Conservation (phyloP, 2,888 invertebrate genomes). For the Caenorhabditis auriculariae region DNA sequence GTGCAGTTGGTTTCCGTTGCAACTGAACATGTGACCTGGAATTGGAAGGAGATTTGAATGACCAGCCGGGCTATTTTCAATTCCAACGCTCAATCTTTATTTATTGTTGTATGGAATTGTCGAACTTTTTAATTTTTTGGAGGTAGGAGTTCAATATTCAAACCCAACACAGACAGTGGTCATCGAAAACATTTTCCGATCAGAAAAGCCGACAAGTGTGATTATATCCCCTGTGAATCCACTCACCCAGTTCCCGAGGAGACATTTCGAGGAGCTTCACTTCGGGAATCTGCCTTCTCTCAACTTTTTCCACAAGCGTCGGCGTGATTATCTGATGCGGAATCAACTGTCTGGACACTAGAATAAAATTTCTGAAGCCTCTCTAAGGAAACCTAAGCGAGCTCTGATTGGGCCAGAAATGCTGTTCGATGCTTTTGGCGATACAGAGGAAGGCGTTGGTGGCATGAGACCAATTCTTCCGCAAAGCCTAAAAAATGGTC, state of each 20-base stretch:
- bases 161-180: too few species aligned
- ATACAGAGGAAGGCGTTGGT: conserved; percentile 80
- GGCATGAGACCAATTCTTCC: conserved; percentile 86
- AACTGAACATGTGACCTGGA: conserved; percentile 49
- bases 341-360: background rate
- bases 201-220: too few species aligned
- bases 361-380: background rate
- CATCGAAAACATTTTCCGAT: too few species aligned
- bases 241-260: conserved; percentile 78
- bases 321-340: conserved; percentile 67
- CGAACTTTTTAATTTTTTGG: too few species aligned
- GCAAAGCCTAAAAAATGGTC: conserved; percentile 77
- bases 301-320: conserved; percentile 80
- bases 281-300: conserved; percentile 74
- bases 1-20: conserved; percentile 67
- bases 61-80: too few species aligned
- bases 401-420: conserved; percentile 89
- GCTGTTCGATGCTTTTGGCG: conserved; percentile 88
- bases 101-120: too few species aligned
- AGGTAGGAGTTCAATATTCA: too few species aligned
- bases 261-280: conserved; percentile 80
- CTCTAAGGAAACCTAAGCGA: conserved; percentile 52
- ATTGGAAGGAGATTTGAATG: conserved; percentile 2
- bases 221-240: too few species aligned
- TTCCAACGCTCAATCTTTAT: too few species aligned